Percentiles rank a stretch among this genome's conserved stretches.
phyloP scores from a whole-genome alignment of 2,888 invertebrate species.

The Brachyopa scutellaris region DNA sequence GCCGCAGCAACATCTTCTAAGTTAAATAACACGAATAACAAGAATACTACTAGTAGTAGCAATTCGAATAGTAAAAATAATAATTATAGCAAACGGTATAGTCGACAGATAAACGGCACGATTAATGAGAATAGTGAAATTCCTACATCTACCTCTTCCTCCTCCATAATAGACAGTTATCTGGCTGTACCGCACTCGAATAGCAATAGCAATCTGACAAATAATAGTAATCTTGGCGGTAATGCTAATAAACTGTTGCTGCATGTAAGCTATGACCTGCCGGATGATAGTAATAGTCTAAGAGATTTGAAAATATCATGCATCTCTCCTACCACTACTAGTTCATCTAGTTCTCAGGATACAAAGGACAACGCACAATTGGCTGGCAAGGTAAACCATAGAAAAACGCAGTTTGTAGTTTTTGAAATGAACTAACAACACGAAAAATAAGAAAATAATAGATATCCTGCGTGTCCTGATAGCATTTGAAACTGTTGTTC shows the following conservation, averaged over 20 bases:
- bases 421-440: conserved; percentile 26
- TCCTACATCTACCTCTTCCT: conserved; percentile 30
- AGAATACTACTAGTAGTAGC: conserved; percentile 29
- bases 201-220: conserved; percentile 33
- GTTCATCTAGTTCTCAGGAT: conserved; percentile 71
- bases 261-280: conserved; percentile 66
- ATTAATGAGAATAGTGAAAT: conserved; percentile 57
- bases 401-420: conserved; percentile 10
- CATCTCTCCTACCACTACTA: conserved; percentile 58
- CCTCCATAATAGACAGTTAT: conserved; percentile 48
- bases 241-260: conserved; percentile 55
- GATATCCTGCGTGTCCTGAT: conserved; percentile 67
- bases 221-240: conserved; percentile 18
- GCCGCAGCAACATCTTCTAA: conserved; percentile 45
- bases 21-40: conserved; percentile 45
- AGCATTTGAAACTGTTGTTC: conserved; percentile 57
- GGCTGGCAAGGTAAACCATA: conserved; percentile 62
- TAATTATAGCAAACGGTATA: conserved; percentile 60
- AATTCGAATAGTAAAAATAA: conserved; percentile 31
- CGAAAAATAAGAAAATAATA: conserved; percentile 6
- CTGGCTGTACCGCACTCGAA: conserved; percentile 49
- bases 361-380: conserved; percentile 67
- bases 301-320: conserved; percentile 70
- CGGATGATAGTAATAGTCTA: conserved; percentile 68
- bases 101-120: conserved; percentile 55